These are phyloP conservation scores for Solenopsis fugax DNA, from an alignment of 1,140 invertebrate genomes.

Conservation along the genomic window DNA sequence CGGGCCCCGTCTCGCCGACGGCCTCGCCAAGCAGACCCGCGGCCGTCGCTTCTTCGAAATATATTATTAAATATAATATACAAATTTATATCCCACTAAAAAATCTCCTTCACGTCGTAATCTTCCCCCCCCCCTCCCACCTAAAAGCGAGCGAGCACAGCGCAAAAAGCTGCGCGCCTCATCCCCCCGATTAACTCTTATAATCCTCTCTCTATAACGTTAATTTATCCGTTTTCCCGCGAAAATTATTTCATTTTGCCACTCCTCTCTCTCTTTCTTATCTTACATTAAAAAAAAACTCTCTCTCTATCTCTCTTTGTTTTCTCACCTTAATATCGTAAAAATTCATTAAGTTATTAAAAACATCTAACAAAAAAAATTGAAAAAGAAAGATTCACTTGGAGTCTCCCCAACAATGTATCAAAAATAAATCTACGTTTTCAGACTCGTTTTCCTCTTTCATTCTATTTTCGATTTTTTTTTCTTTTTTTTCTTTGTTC, in stretches of 20 bases:
- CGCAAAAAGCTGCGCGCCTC: constrained; percentile 82
- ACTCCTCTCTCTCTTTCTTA: constrained; percentile 65
- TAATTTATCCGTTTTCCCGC: constrained; percentile 60
- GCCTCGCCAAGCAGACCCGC: constrained; percentile 57
- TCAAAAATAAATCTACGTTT: constrained; percentile 86
- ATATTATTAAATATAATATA: constrained; percentile 87
- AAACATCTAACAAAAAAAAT: constrained; percentile 84
- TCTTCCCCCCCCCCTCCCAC: constrained; percentile 47
- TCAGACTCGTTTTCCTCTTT: constrained; percentile 76
- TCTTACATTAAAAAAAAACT: constrained; percentile 67
- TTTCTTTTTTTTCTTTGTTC: constrained; percentile 22
- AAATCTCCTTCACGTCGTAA: constrained; percentile 79
- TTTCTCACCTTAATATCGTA: constrained; percentile 81
- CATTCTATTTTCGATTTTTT: constrained; percentile 48
- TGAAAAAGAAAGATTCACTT: constrained; percentile 82
- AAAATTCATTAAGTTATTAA: constrained; percentile 86
- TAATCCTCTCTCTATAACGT: constrained; percentile 58
- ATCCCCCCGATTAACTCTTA: constrained; percentile 38
- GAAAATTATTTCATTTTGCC: constrained; percentile 66
- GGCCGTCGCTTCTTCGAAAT: constrained; percentile 80
- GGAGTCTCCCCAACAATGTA: constrained; percentile 85
- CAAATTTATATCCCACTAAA: constrained; percentile 85
- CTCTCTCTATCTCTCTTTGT: constrained; percentile 54
- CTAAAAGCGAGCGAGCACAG: constrained; percentile 75
- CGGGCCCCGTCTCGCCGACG: constrained; percentile 66